Base-by-base conservation (phyloP, 2,797 vertebrate genomes). In the Acridotheres tristis region DNA sequence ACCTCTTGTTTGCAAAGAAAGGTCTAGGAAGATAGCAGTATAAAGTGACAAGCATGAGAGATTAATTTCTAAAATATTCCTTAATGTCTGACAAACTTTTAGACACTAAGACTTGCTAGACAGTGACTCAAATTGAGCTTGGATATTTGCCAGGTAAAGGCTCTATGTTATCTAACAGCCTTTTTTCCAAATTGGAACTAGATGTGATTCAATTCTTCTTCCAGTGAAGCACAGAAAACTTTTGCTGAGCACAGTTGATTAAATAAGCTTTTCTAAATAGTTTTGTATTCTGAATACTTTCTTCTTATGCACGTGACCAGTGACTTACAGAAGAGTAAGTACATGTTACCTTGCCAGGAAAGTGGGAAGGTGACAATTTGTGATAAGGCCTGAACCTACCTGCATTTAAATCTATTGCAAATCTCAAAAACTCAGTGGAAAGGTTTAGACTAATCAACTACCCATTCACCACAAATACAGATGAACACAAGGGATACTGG, bases 1-100 rank as follows among this genome's bases (percentile, higher is more conserved):
- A 94, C 47, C n/a, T 78, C 79, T 76, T 94, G 87, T 92, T 95
- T 96, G 96, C 69, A 81, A 82, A 95, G 55, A 36, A 94, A 78
- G 72, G 72, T 47, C 73, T 91, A 82, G 69, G 65, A 87, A 94
- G 86, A 94, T 38, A 92, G n/a, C 48, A 82, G 43, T 53, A 79
- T 77, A 63, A 93, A 90, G 67, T 74, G 76, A 89, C 94, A 88
- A 77, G 67, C 71, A 81, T 29, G 38, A 92, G 83, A 85, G 51
- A 88, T 89, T 81, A 87, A 85, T 92, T 93, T 80, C 27, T 67
- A 71, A 92, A 91, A 76, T 43, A 78, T 57, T 95, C 57, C 51
- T 79, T 62, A 47, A 50, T 20, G 21, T 90, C 38, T 93, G 88
- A 90, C 87, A 82, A 93, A 92, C 54, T 84, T 93, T 40, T n/a